Conservation (phyloP, 2,113 vertebrate genomes). For the Patagioenas fasciata region DNA sequence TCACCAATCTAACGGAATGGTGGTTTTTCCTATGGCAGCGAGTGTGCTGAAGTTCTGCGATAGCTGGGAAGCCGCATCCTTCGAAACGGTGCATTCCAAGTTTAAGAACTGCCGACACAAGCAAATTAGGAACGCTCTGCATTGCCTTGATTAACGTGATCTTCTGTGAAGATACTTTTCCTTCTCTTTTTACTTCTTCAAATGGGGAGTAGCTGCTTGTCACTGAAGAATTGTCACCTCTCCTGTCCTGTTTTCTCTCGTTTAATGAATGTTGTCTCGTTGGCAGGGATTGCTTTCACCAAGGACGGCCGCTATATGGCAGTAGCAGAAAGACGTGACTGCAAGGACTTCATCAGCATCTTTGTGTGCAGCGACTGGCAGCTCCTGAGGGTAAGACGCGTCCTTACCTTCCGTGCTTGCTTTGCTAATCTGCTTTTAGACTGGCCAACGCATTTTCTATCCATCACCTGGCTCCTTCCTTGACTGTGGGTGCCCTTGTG, state of each 20-base stretch:
- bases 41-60: neutral
- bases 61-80: neutral
- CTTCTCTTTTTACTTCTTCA: neutral
- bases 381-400: constrained; percentile 86
- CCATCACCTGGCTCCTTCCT: neutral
- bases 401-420: neutral
- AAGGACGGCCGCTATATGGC: constrained; percentile 92
- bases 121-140: neutral
- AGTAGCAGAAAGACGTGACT: constrained; percentile 92
- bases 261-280: accelerated
- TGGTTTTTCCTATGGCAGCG: neutral
- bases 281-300: constrained; percentile 88
- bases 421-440: neutral
- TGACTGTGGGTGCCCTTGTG: no score
- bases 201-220: neutral
- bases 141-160: neutral
- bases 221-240: accelerated
- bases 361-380: constrained; percentile 97
- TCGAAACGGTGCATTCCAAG: neutral
- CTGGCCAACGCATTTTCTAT: neutral
- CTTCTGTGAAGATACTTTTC: neutral
- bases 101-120: neutral
- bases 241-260: neutral
- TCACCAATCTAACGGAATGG: neutral
- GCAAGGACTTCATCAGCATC: constrained; percentile 92